A percentile compares a stretch with the other conserved stretches of the same genome.
Evolutionary conservation across 2,797 vertebrate species (phyloP).

Genomic region (Channallabes apus): DNA sequence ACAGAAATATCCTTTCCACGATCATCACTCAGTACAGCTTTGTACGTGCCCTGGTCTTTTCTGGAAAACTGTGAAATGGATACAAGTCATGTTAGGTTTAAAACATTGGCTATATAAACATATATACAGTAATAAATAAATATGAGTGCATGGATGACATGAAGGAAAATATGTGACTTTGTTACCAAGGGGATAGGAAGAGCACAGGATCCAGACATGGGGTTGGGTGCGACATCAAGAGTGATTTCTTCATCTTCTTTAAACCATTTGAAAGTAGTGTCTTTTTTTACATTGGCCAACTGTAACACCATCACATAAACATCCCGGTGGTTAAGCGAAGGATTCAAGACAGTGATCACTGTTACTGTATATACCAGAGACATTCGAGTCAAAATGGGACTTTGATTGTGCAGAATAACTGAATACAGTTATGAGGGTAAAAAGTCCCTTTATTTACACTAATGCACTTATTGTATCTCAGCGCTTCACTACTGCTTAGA

Average conservation of each 20-base stretch:
- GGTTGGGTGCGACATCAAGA: constrained; percentile 73
- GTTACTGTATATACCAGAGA: background rate
- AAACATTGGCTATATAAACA: background rate
- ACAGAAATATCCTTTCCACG: constrained; percentile 88
- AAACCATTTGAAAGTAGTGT: constrained; percentile 90
- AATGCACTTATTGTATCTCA: too few species aligned
- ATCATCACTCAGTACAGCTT: constrained; percentile 86
- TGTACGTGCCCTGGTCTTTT: constrained; percentile 91
- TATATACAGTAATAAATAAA: background rate
- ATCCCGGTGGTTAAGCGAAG: background rate
- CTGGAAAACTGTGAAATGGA: constrained; percentile 80
- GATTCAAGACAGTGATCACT: background rate
- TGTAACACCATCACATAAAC: constrained; percentile 55
- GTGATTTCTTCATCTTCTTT: constrained; percentile 87
- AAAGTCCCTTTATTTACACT: too few species aligned
- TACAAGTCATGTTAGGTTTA: background rate
- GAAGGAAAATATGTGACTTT: background rate
- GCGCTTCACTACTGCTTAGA: too few species aligned
- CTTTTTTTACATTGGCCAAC: constrained; percentile 93
- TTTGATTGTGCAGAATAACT: too few species aligned
- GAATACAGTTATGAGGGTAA: too few species aligned
- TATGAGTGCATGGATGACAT: background rate
- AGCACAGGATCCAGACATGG: constrained; percentile 81
- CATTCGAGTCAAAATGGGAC: too few species aligned
- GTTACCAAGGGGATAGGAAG: constrained; percentile 85